Conservation (phyloP, 2,113 vertebrate genomes). For the Ramphastos sulfuratus region DNA sequence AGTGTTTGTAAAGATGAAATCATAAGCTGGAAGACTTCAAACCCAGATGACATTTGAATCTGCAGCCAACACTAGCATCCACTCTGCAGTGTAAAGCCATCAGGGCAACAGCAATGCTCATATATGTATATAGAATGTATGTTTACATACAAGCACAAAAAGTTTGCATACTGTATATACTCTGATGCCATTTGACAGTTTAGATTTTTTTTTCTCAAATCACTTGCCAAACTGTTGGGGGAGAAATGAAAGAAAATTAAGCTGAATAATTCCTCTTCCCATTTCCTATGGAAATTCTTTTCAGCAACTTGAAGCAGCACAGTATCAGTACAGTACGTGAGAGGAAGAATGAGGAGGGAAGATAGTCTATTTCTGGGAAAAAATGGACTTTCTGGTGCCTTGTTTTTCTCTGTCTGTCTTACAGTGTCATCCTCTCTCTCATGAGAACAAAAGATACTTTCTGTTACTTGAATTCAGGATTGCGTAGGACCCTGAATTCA, state of each 20-base stretch:
- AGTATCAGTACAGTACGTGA: not conserved
- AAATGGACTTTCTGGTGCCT: not conserved
- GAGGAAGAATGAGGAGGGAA: not conserved
- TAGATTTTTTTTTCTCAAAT: not conserved
- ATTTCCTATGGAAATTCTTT: not conserved
- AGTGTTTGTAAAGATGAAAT: conserved; percentile 40
- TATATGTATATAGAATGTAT: not conserved
- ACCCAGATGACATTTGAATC: conserved; percentile 12
- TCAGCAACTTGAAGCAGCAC: not conserved
- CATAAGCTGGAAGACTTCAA: conserved; percentile 44
- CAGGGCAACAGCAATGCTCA: not conserved
- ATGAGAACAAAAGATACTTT: not conserved
- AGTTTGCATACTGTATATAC: not conserved
- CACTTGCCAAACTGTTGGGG: not conserved
- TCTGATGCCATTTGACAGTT: not conserved
- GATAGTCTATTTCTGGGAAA: not conserved
- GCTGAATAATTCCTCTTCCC: not conserved
- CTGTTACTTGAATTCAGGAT: not conserved
- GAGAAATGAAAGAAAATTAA: not conserved
- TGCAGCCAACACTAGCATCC: conserved; percentile 13
- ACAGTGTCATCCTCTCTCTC: not conserved
- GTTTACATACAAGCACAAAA: not conserved
- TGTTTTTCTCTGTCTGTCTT: not conserved
- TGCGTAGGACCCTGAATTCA: not conserved
- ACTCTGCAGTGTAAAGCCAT: not conserved